Conservation (phyloP, 2,113 vertebrate genomes). For the Malaclemys terrapin region DNA sequence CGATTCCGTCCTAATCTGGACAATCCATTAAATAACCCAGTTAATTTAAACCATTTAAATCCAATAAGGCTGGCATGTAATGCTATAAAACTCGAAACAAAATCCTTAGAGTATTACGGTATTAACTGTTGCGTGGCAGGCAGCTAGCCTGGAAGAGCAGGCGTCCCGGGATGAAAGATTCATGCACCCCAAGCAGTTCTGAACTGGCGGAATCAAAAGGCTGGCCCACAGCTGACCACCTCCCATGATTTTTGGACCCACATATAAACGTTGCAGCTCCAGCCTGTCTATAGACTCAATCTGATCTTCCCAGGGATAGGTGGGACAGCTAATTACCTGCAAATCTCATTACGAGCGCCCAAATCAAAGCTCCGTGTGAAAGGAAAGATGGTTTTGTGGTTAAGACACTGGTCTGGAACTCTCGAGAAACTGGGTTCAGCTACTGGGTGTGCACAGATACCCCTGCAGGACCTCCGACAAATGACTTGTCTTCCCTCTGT, state of each 20-base stretch:
- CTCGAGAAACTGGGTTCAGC: not conserved
- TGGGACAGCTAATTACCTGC: not conserved
- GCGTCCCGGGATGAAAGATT: not conserved
- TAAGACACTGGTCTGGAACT: not conserved
- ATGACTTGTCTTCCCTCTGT: no score
- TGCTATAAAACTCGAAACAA: slow-evolving; percentile 73
- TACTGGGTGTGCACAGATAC: not conserved
- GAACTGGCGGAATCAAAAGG: not conserved
- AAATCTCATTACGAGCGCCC: not conserved
- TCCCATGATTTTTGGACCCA: not conserved
- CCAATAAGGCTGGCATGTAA: slow-evolving; percentile 72
- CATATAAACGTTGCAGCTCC: not conserved
- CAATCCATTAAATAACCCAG: slow-evolving; percentile 75
- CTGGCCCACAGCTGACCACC: rapidly evolving
- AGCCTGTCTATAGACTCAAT: not conserved
- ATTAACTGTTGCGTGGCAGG: not conserved
- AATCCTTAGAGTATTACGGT: slow-evolving; percentile 64
- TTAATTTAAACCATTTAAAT: slow-evolving; percentile 78
- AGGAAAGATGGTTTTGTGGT: not conserved
- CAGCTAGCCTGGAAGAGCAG: rapidly evolving
- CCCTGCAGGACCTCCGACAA: not conserved
- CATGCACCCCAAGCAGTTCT: not conserved
- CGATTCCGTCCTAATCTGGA: slow-evolving; percentile 73
- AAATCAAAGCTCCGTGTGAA: not conserved
- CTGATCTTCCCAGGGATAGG: rapidly evolving